These are phyloP conservation scores for Pyrocoelia pectoralis DNA, from an alignment of 2,888 invertebrate genomes.

Conservation along the genomic window DNA sequence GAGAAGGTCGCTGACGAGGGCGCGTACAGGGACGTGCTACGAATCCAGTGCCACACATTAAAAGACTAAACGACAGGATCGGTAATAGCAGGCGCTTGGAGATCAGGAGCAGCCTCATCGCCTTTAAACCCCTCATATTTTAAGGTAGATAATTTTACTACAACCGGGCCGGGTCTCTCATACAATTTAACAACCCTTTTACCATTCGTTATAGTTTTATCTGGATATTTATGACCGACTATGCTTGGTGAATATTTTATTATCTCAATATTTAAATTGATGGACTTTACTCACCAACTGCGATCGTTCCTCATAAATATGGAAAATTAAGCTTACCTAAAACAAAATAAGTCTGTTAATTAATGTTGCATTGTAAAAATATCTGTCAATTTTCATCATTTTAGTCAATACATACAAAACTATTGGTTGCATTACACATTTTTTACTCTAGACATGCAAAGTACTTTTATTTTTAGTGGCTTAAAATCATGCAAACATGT, in stretches of 20 bases:
- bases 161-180: conserved; percentile 43
- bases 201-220: conserved; percentile 55
- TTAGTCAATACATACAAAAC: background rate
- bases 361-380: background rate
- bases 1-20: conserved; percentile 36
- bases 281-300: conserved; percentile 30
- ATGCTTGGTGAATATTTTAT: conserved; percentile 50
- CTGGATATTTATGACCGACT: conserved; percentile 47
- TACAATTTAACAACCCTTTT: conserved; percentile 55
- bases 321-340: conserved; percentile 36
- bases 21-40: conserved; percentile 43
- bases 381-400: background rate
- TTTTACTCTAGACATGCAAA: background rate
- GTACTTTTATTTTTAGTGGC: too few relatives aligned
- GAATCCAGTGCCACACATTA: conserved; percentile 44
- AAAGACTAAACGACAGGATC: conserved; percentile 41
- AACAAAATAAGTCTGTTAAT: conserved; percentile 32
- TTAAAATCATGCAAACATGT: background rate
- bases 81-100: conserved; percentile 39
- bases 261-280: conserved; percentile 39
- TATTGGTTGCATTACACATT: background rate
- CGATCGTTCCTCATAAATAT: conserved; percentile 8
- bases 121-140: conserved; percentile 49
- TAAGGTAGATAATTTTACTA: conserved; percentile 50
- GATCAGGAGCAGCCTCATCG: conserved; percentile 43